Base-by-base conservation (phyloP, 37 sponge, comb jelly and placozoan species). In the Aphrocallistes beatrix region DNA sequence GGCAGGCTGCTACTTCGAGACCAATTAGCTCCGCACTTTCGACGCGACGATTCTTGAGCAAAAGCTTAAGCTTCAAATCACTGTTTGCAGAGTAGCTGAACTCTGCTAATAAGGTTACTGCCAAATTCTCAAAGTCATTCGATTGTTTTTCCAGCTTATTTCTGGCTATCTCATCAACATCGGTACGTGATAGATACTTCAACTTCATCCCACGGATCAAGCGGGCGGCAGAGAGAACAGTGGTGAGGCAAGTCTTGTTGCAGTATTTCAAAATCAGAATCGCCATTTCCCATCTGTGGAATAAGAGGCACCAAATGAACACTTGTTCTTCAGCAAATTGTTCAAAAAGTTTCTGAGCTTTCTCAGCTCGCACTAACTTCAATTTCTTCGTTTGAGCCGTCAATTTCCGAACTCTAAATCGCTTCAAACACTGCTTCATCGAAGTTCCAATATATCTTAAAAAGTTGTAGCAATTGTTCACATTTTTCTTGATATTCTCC, bases 31-130 rank as follows among this genome's bases (percentile, higher is more conserved):
- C 75, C 34, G 10, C 28, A 60, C 75, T 60, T 30, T 60, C 75
- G 3, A 60, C 75, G n/a, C 75, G 75, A 3, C 75, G 75, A 30
- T 60, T 60, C 34, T 60, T 60, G 3, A 60, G 75, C 8, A 60
- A 60, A 60, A 60, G 75, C n/a, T 60, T 60, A 3, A 60, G 75
- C n/a, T 19, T 60, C 34, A 60, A 60, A 60, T 60, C 75, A 30
- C n/a, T 60, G 6, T 13, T 60, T 19, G 17, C 10, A 60, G 75
- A 32, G 21, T 60, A 60, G 34, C 75, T 60, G 75, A 60, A 60
- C n/a, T 60, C 75, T 3, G 8, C 75, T 13, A 60, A 60, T 60
- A 60, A 60, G n/a, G 10, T 60, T 3, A 3, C 3, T 60, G 75
- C 8, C 34, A 60, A 60, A 30, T 60, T 60, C 34, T 60, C 75